Percentiles rank a stretch among this genome's conserved stretches.
Conservation (phyloP, 2,113 vertebrate species). For the Petaurus breviceps region DNA sequence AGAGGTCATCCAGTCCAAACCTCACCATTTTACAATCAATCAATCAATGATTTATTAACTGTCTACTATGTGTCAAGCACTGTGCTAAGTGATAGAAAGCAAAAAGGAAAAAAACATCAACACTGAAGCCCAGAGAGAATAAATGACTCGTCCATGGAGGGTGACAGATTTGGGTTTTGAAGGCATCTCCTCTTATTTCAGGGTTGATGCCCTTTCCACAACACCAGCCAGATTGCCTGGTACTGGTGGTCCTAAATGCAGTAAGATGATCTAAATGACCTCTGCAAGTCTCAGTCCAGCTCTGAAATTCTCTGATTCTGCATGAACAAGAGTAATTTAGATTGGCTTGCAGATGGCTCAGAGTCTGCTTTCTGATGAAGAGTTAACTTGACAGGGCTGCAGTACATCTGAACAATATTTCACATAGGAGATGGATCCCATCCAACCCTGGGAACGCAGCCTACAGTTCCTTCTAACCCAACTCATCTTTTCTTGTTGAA, state of each 20-base stretch:
- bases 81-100: not conserved
- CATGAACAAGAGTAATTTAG: not conserved
- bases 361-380: not conserved
- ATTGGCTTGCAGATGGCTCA: not conserved
- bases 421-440: not conserved
- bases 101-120: not conserved
- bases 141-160: not conserved
- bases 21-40: not conserved
- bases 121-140: not conserved
- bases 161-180: not conserved
- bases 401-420: not conserved
- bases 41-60: not conserved
- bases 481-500: not conserved
- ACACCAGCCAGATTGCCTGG: not conserved
- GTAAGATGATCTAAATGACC: not conserved
- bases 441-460: not conserved
- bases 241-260: not conserved
- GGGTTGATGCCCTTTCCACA: not conserved
- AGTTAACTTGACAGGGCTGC: not conserved
- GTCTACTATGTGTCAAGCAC: not conserved
- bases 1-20: not conserved
- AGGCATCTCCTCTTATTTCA: not conserved
- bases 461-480: not conserved
- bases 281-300: not conserved
- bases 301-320: not conserved